phyloP scores from a whole-genome alignment of 1,140 invertebrate genomes.

The Caerostris extrusa region DNA sequence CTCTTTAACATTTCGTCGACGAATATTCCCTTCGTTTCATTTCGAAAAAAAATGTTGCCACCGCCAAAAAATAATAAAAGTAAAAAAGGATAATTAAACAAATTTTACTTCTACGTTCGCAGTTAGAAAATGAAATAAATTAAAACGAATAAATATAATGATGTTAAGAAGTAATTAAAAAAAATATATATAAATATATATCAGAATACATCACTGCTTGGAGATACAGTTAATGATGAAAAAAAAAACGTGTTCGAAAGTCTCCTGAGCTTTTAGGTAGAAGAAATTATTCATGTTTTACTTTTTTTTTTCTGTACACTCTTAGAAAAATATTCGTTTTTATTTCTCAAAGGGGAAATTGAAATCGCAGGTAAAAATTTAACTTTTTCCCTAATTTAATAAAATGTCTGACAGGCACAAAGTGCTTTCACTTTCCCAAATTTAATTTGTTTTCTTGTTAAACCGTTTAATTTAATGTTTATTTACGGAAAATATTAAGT shows the following conservation, averaged over 20 bases:
- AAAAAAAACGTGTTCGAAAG: no score
- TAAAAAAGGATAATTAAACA: conserved; percentile 66
- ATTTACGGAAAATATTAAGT: background rate
- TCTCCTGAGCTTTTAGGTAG: background rate
- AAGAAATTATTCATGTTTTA: background rate
- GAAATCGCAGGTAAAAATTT: conserved; percentile 14
- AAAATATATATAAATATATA: no score
- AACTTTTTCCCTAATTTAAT: conserved; percentile 36
- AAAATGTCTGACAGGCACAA: conserved; percentile 15
- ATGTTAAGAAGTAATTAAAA: conserved; percentile 10
- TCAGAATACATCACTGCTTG: no score
- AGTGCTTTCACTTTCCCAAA: conserved; percentile 1
- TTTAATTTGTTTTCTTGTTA: background rate
- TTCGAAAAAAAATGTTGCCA: background rate
- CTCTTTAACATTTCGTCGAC: conserved; percentile 45
- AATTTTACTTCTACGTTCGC: conserved; percentile 19
- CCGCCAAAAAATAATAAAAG: conserved; percentile 9
- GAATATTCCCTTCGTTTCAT: conserved; percentile 34
- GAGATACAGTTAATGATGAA: no score
- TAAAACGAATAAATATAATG: conserved; percentile 71
- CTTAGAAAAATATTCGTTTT: no score
- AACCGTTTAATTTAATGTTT: background rate
- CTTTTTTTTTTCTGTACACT: no score
- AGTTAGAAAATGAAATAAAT: conserved; percentile 68
- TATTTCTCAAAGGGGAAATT: background rate